Percentiles rank a stretch among this genome's conserved stretches.
These are phyloP conservation scores for Rhodinocichla rosea DNA, from an alignment of 2,113 vertebrate species.

Conservation along the genomic window DNA sequence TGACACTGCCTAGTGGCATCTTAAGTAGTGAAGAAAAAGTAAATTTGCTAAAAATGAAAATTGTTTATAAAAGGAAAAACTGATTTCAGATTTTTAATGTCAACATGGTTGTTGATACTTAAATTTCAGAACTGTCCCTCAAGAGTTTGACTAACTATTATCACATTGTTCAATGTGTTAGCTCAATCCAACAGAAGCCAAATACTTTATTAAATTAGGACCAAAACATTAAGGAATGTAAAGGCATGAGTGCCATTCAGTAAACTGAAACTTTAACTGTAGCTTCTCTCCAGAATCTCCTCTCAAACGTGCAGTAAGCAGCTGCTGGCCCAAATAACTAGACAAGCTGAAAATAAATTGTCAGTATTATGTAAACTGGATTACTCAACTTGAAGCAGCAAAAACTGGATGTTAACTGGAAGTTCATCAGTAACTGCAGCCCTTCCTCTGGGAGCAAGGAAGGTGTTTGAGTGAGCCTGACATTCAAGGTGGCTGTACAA, in stretches of 20 bases:
- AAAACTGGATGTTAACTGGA: neutral
- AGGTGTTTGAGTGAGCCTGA: neutral
- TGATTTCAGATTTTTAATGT: slow-evolving; percentile 28
- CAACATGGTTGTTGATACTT: slow-evolving; percentile 11
- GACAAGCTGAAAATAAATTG: neutral
- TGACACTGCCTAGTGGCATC: slow-evolving; percentile 42
- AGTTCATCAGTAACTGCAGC: neutral
- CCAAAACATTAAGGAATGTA: neutral
- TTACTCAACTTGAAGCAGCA: neutral
- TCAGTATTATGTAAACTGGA: neutral
- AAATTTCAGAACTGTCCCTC: neutral
- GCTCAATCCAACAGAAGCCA: neutral
- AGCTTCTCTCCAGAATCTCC: slow-evolving; percentile 35
- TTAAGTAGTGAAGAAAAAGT: slow-evolving; percentile 1
- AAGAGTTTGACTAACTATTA: neutral
- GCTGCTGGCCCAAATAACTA: neutral
- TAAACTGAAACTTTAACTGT: slow-evolving; percentile 1
- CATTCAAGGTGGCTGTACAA: neutral
- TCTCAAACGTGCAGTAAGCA: neutral
- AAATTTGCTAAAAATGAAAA: slow-evolving; percentile 24
- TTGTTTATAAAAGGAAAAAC: slow-evolving; percentile 8
- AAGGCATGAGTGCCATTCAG: neutral
- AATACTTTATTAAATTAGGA: neutral
- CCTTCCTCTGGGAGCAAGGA: neutral
- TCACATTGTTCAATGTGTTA: neutral